Evolutionary conservation across 2,113 vertebrate genomes (phyloP).

Genomic region (Mola mola): DNA sequence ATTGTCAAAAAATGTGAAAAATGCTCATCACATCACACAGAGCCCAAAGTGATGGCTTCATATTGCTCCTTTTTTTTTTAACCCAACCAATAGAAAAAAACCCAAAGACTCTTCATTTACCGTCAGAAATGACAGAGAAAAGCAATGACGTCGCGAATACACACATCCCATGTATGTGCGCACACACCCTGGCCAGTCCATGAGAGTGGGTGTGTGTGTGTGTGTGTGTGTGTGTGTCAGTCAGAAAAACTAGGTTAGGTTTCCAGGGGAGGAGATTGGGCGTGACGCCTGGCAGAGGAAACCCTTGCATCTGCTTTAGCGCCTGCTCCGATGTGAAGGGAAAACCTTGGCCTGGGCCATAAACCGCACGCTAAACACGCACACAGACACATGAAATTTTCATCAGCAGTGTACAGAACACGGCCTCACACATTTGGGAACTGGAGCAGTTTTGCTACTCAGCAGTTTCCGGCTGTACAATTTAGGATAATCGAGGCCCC

Average conservation of each 20-base stretch:
- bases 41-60: no score
- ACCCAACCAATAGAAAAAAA: no score
- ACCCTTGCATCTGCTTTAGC: constrained; percentile 49
- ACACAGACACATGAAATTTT: constrained; percentile 45
- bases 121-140: no score
- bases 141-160: no score
- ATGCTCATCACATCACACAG: no score
- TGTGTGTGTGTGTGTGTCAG: constrained; percentile 11
- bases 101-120: no score
- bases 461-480: constrained; percentile 24
- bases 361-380: constrained; percentile 20
- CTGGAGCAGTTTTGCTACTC: constrained; percentile 40
- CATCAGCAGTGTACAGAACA: constrained; percentile 47
- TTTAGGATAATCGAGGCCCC: constrained; percentile 29
- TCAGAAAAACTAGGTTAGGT: constrained; percentile 63
- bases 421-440: constrained; percentile 49
- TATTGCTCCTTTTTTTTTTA: no score
- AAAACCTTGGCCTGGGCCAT: constrained; percentile 38
- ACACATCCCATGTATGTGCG: constrained; percentile 13
- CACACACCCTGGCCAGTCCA: no score
- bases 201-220: not conserved
- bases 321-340: constrained; percentile 45
- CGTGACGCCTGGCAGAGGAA: constrained; percentile 65
- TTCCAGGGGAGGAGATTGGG: constrained; percentile 64
- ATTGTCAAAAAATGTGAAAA: no score